Evolutionary conservation across 2,888 invertebrate genomes (phyloP), one percentile per base, ranked within the genome.

Genomic region (Cylindroiulus punctatus): DNA sequence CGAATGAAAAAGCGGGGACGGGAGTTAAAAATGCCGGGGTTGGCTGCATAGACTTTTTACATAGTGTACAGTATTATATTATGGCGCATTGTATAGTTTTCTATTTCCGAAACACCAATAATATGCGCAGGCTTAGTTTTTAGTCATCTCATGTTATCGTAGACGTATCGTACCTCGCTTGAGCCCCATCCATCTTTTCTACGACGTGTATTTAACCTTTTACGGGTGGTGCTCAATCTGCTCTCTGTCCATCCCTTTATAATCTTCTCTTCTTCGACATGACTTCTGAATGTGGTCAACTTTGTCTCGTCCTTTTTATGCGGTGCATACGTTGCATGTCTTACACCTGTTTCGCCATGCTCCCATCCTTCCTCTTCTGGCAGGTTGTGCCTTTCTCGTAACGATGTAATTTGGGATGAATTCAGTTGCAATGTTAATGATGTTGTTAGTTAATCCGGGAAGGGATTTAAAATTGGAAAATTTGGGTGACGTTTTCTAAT

Each of bases 1-100:
- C 65, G 8, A 10, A 26, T 10, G 65, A n/a, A 19, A 57, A n/a
- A 1, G 52, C n/a, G n/a, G 17, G 19, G 52, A 17, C 26, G 4
- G n/a, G 36, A 36, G 36, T 36, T 36, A 52, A n/a, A 52, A 17
- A 52, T n/a, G 52, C 52, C 5, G 52, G 52, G 52, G 52, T 36
- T 52, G n/a, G 1, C 52, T 22, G 12, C 22, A 65, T 65, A 22
- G 65, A 26, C 65, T 26, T 65, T 57, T 65, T 65, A 65, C 65
- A 65, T 65, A 65, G 65, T 65, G 65, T 65, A 65, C 65, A 65
- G 65, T 65, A 65, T 65, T 65, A 65, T 26, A 65, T 65, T 65
- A 65, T 12, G 4, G 65, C 65, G 65, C 65, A 26, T 65, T 65
- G 65, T 65, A 65, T 65, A 65, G 65, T 65, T 65, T 65, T 65